Evolutionary conservation across 2,113 vertebrate genomes (phyloP), one percentile per base, ranked within the genome.

Genomic region (Erythrolamprus reginae): DNA sequence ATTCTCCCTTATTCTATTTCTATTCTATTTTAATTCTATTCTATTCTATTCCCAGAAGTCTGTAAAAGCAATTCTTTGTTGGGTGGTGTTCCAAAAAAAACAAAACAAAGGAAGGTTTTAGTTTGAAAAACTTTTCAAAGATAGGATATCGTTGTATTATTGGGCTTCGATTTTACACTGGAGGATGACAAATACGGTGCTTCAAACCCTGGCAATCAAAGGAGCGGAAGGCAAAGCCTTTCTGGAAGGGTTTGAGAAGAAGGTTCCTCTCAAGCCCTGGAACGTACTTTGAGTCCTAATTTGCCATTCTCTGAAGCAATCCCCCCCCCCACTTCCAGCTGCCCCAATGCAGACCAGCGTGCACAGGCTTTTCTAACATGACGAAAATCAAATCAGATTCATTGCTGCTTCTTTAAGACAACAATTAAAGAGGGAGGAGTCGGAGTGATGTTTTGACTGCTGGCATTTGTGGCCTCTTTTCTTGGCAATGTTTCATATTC

Each of bases 381-480:
- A 88, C 83, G 42, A 19, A 70, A 82, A 91, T 24, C 0, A 50
- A 86, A 87, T 61, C 50, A 85, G 93, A 90, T 91, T n/a, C 5
- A 83, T 13, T 3, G 4, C 95, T 94, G 93, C 95, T 88, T 21
- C 95, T 96, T 96, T 96, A 95, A 96, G 92, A 95, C 93, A 92
- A 92, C 93, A 95, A 95, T 91, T 93, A 95, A 96, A 92, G 89
- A 90, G 94, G 93, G 92, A 95, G 95, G 94, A 91, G 95, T 92
- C 91, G 84, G 95, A 93, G 89, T 88, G 82, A 93, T 96, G 94
- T 96, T 96, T 92, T 96, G 96, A 95, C 96, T 96, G 95, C 95
- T 96, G 96, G 96, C 97, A 95, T 96, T 96, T 95, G 94, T 96
- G 95, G 95, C 94, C 97, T 95, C 94, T 96, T 96, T 90, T 95